These are phyloP conservation scores for Cygnus olor DNA, from an alignment of 2,797 vertebrate species.

Conservation along the genomic window DNA sequence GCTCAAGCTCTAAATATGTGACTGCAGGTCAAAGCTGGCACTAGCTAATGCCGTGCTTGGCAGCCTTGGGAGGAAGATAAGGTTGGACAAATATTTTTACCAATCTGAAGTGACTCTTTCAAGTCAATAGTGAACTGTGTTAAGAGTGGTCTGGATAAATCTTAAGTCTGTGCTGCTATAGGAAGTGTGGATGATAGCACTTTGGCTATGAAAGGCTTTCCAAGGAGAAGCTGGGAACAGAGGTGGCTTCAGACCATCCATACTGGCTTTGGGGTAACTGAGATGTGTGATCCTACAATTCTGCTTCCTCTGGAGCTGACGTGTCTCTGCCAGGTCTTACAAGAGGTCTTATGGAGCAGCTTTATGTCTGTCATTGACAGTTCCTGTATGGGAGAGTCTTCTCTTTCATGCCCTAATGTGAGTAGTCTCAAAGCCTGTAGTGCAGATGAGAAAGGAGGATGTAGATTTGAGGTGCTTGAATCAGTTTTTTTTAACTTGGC, in stretches of 20 bases:
- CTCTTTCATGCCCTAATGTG: neutral
- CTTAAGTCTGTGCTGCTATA: neutral
- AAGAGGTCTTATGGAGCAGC: neutral
- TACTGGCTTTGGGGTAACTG: neutral
- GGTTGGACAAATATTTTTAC: neutral
- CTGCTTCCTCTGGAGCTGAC: neutral
- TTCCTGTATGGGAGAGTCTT: neutral
- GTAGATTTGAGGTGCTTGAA: neutral
- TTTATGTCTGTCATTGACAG: neutral
- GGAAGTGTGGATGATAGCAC: neutral
- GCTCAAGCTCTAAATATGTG: conserved; percentile 13
- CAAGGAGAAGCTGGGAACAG: neutral
- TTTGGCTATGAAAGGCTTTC: neutral
- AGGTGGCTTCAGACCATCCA: neutral
- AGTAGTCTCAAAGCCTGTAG: neutral
- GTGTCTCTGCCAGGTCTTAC: neutral
- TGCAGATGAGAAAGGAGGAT: neutral
- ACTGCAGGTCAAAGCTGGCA: neutral
- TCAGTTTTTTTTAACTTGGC: neutral
- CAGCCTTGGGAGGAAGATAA: neutral
- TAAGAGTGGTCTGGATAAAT: neutral
- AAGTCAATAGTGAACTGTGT: neutral
- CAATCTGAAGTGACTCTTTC: neutral
- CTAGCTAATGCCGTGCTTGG: neutral
- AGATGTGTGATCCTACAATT: neutral